Evolutionary conservation across 2,113 vertebrate genomes (phyloP), one percentile per base, ranked within the genome.

Genomic region (Lophius piscatorius): DNA sequence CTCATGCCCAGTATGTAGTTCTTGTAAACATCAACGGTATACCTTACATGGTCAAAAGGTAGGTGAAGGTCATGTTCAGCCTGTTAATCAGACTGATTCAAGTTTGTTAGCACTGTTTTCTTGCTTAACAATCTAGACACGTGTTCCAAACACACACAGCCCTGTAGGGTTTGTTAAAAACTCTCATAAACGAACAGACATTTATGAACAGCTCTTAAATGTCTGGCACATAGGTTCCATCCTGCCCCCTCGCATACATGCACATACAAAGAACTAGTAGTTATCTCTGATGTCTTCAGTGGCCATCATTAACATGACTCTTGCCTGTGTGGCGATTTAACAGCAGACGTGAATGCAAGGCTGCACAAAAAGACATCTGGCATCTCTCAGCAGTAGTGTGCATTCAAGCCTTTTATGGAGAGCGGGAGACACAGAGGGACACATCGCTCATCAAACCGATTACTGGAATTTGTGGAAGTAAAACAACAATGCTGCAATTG

Each of bases 401-500:
- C 60, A 61, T 40, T 65, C 60, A 35, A 50, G 46, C 70, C 74
- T 81, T 81, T 29, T 71, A 82, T 68, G 74, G 74, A 44, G 60
- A 45, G 48, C 61, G 49, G 40, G 50, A 38, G 54, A 61, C 54
- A 70, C 50, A 66, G 59, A 36, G 9, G 14, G 34, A 33, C 24
- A 39, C 29, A 18, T n/a, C n/a, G n/a, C n/a, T n/a, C n/a, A n/a
- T n/a, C n/a, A n/a, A n/a, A n/a, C n/a, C n/a, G n/a, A n/a, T n/a
- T n/a, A n/a, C n/a, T n/a, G n/a, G n/a, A n/a, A n/a, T n/a, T n/a
- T n/a, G n/a, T n/a, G n/a, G n/a, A n/a, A n/a, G n/a, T n/a, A n/a
- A n/a, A n/a, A n/a, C n/a, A n/a, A n/a, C n/a, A n/a, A n/a, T n/a
- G n/a, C n/a, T n/a, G n/a, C n/a, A n/a, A n/a, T n/a, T n/a, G n/a